Conservation (phyloP, 2,797 vertebrate species). For the Lateolabrax maculatus region DNA sequence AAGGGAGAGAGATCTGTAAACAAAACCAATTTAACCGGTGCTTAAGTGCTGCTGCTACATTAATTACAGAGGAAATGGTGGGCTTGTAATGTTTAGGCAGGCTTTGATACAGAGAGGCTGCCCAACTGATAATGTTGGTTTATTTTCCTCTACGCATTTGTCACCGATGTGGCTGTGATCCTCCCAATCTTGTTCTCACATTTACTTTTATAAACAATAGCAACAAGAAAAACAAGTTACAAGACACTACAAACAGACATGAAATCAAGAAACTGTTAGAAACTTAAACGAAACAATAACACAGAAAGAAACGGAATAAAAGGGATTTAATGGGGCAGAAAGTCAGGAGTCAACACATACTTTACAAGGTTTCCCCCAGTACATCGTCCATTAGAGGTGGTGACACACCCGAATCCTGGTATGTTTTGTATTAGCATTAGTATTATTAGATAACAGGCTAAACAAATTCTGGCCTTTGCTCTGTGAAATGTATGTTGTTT, state of each 20-base stretch:
- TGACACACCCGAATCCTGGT: neutral
- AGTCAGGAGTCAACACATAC: neutral
- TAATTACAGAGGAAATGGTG: conserved; percentile 50
- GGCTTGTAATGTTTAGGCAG: conserved; percentile 52
- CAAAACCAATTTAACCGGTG: conserved; percentile 1
- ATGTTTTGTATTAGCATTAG: neutral
- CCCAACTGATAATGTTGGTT: conserved; percentile 24
- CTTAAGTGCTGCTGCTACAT: conserved; percentile 11
- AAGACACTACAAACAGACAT: neutral
- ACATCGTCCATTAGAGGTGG: neutral
- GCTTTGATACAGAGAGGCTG: conserved; percentile 27
- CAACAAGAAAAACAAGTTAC: neutral
- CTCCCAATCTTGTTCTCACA: neutral
- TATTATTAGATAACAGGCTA: neutral
- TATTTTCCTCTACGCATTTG: neutral
- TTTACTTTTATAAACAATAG: neutral
- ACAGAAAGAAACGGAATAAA: neutral
- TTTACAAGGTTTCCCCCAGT: neutral
- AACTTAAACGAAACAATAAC: neutral
- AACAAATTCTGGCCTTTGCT: neutral
- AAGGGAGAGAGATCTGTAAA: conserved; percentile 6
- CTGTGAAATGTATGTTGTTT: neutral
- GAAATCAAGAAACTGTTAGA: neutral
- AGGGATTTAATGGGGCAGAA: neutral
- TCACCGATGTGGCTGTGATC: conserved; percentile 1